Evolutionary conservation across 23 tunicate genomes (phyloP).

Genomic region (Diplosoma virens): DNA sequence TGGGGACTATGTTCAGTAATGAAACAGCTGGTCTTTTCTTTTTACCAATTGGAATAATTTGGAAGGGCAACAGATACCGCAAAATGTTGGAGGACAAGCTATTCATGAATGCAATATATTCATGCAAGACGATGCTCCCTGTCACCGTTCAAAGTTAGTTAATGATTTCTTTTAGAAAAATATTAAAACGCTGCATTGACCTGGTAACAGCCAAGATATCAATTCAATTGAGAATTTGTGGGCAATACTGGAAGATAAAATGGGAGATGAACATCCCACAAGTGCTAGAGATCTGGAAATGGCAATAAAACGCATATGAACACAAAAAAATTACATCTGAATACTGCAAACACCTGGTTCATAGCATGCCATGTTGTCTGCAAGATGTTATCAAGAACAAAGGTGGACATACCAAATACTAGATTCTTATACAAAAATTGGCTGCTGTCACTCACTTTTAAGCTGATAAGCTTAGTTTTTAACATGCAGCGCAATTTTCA

Average conservation of each 20-base stretch:
- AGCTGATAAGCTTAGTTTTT: not conserved
- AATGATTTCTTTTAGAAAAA: constrained; percentile 1
- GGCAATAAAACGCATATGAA: not conserved
- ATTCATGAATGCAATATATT: constrained; percentile 1
- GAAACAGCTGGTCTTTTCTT: not conserved
- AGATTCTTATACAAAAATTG: not conserved
- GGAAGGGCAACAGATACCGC: constrained; percentile 5
- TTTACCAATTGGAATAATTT: not conserved
- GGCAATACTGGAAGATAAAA: not conserved
- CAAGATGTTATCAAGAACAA: not conserved
- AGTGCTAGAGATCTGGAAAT: not conserved
- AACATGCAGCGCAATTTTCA: not conserved
- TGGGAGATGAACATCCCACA: constrained; percentile 1
- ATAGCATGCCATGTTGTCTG: constrained; percentile 9
- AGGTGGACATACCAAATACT: constrained; percentile 3
- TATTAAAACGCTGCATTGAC: constrained; percentile 10
- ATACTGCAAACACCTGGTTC: not conserved
- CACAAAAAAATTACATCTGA: too few relatives aligned
- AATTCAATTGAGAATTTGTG: constrained; percentile 11
- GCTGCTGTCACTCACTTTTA: not conserved
- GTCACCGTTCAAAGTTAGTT: constrained; percentile 3
- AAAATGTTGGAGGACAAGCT: constrained; percentile 10
- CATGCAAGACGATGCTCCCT: constrained; percentile 6
- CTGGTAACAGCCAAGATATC: constrained; percentile 15
- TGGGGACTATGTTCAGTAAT: not conserved